Base-by-base conservation (phyloP, 2,113 vertebrate genomes). In the Alectura lathami region DNA sequence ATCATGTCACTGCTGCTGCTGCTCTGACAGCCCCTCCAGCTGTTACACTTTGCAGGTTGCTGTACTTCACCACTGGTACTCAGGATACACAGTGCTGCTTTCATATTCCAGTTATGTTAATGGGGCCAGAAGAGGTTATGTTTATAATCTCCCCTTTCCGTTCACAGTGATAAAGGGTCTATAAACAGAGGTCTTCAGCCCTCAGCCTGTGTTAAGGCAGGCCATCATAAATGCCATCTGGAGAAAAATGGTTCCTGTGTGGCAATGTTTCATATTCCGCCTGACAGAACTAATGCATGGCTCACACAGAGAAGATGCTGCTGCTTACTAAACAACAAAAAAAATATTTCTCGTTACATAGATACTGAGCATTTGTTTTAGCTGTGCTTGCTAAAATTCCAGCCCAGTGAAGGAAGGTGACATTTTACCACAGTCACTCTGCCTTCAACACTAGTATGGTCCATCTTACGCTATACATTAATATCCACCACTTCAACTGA, bases 371-470 rank as follows among this genome's bases (percentile, higher is more conserved):
- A 22, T 18, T 75, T 75, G 34, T 79, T 82, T 68, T n/a, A 68
- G 36, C 70, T 62, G 36, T 34, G 18, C 47, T 14, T 70, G 43
- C 6, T n/a, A 40, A 45, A 79, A 80, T 34, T 64, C 23, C 74
- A 83, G 54, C 30, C 68, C n/a, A 42, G 40, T 1, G 3, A 77
- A n/a, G 32, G 48, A 60, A 62, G 23, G n/a, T 60, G 27, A 21
- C 3, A 0, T 89, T 86, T 51, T 32, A 34, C 40, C 5, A 11
- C 50, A 66, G 38, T 53, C 36, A 34, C 14, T 86, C 27, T 40
- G 56, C 14, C 30, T 68, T 67, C 64, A 40, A 8, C 7, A 42
- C 13, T 0, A 0, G 3, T 40, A 6, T 22, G 20, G 36, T 69
- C 62, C 34, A 32, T 64, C 40, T 73, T 34, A 9, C 7, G 2